Evolutionary conservation across 2,888 invertebrate species (phyloP), one percentile per base, ranked within the genome.

Genomic region (Amiota mariae): DNA sequence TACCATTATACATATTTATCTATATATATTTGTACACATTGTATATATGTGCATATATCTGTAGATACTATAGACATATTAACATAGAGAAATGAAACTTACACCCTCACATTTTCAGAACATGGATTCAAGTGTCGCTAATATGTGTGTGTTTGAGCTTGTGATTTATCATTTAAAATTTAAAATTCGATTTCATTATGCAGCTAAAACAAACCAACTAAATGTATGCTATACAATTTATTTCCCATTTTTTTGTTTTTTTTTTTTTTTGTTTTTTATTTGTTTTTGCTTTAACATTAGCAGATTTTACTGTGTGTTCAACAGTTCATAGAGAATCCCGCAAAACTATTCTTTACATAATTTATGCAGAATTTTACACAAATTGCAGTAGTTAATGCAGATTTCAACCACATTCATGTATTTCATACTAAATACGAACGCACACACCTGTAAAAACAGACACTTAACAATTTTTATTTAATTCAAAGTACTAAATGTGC

Each of bases 331-430:
- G 82, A 79, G 80, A 82, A 76, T 72, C 76, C 78, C 79, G 68
- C 78, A 78, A 76, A 82, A 82, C 82, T 78, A 86, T 86, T 83
- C 86, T 86, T 83, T 86, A 81, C 85, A 83, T 86, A 86, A 86
- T 83, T 83, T 83, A 83, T 83, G 77, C 78, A 76, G 76, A 83
- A 83, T 86, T 85, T 77, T 77, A 84, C 76, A 85, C 83, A 83
- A 83, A 83, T 83, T 83, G 83, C 86, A 80, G 85, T 85, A 86
- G 86, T 86, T 83, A 86, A 83, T 83, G 85, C 83, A 83, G 83
- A 83, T 86, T 86, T 85, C 77, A 77, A 83, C 85, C 83, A 75
- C 85, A 86, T 86, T 81, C 77, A 79, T 68, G 36, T 54, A 51
- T 24, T 48, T 54, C 13, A 13, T 59, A 20, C 59, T 11, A 36